Evolutionary conservation across 2,113 vertebrate genomes (phyloP), one percentile per base, ranked within the genome.

Genomic region (Brachypodius melanocephalos): DNA sequence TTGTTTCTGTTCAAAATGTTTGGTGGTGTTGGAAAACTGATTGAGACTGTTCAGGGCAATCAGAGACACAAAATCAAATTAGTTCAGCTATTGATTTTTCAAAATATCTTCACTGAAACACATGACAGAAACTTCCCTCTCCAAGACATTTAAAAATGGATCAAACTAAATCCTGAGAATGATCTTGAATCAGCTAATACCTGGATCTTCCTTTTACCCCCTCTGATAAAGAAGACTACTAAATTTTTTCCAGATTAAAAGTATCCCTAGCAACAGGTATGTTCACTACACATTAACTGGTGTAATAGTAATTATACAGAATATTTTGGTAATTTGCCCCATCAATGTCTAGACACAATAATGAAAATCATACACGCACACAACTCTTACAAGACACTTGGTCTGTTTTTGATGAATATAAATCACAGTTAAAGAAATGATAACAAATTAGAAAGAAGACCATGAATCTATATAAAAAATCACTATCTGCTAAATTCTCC

Each of bases 211-310:
- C 63, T 54, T 91, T 66, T 18, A 58, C 6, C 5, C 20, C 49
- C 15, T 57, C 21, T 49, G 22, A 65, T 6, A 38, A 77, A 59
- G 28, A 45, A 8, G 3, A 21, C 14, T 43, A 72, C 6, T 59
- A 65, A 10, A 15, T 20, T 62, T 63, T 69, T 72, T 31, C 14
- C 8, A 83, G 9, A 48, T 48, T 17, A 14, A 36, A 49, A 43
- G 71, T 28, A 31, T 84, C 9, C 25, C 25, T 55, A 20, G 21
- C 31, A 78, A 36, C 6, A 72, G 17, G 6, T 38, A n/a, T 28
- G 12, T 32, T 89, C 31, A 22, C 17, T 58, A 46, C 15, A 16
- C 0, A 0, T 20, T 32, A 81, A 28, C 34, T 52, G 18, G 8
- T n/a, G 2, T 20, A 38, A 66, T 3, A 55, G 5, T 32, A 71